Evolutionary conservation across 1,140 invertebrate genomes (phyloP).

Genomic region (Pinna nobilis): DNA sequence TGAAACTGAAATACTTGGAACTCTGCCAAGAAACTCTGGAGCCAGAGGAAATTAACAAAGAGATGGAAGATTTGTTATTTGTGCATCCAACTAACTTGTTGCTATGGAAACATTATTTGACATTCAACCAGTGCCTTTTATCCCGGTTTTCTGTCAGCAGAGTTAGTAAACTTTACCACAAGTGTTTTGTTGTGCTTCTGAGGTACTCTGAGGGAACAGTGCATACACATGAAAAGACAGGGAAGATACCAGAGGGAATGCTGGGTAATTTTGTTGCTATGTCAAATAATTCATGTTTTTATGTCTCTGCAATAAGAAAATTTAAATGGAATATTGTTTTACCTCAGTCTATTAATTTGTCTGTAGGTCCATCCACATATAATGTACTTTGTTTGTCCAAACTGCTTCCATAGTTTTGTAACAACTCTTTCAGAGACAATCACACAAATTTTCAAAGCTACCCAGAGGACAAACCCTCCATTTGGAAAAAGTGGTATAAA

Average conservation of each 20-base stretch:
- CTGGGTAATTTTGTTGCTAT: conserved; percentile 65
- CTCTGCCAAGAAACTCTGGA: conserved; percentile 70
- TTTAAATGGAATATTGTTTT: too few relatives aligned
- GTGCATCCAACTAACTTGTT: conserved; percentile 71
- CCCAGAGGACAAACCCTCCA: too few relatives aligned
- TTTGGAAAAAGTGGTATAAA: too few relatives aligned
- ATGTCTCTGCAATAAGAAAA: too few relatives aligned
- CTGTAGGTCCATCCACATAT: too few relatives aligned
- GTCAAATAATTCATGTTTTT: too few relatives aligned
- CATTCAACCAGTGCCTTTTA: conserved; percentile 71
- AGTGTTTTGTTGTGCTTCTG: conserved; percentile 70
- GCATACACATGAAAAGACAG: conserved; percentile 40
- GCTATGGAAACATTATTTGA: conserved; percentile 75
- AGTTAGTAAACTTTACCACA: conserved; percentile 70
- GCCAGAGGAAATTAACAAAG: conserved; percentile 65
- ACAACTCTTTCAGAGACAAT: too few relatives aligned
- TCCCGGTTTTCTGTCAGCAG: conserved; percentile 69
- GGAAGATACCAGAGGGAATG: conserved; percentile 55
- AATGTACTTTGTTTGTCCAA: too few relatives aligned
- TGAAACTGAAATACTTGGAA: conserved; percentile 72
- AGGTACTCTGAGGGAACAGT: conserved; percentile 51
- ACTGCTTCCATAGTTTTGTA: too few relatives aligned
- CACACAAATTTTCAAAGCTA: too few relatives aligned
- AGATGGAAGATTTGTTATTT: conserved; percentile 75
- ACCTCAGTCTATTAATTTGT: too few relatives aligned